Evolutionary conservation across 2,113 vertebrate genomes (phyloP).

Genomic region (Glareola pratincola): DNA sequence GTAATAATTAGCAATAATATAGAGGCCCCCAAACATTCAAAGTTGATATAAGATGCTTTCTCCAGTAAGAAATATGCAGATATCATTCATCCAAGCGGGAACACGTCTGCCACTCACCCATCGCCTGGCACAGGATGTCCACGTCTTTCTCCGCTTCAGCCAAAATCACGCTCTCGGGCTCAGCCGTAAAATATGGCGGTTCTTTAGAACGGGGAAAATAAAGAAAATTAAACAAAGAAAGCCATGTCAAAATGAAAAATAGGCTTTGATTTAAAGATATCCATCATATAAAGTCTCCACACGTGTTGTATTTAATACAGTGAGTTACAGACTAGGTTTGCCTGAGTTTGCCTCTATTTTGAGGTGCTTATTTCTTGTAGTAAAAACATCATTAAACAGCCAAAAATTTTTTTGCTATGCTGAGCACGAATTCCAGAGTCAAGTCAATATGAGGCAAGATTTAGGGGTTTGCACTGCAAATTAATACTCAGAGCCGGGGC

Average conservation of each 20-base stretch:
- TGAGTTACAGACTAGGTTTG: neutral
- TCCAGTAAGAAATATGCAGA: accelerated
- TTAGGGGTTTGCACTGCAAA: constrained; percentile 42
- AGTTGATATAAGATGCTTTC: neutral
- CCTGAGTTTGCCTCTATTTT: neutral
- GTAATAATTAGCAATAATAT: neutral
- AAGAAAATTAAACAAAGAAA: neutral
- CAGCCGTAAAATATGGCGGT: constrained; percentile 80
- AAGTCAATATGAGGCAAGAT: neutral
- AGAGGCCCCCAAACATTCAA: neutral
- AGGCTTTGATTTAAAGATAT: neutral
- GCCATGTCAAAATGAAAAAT: neutral
- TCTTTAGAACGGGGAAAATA: constrained; percentile 72
- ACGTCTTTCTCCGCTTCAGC: constrained; percentile 84
- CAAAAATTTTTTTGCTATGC: neutral
- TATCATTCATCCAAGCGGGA: accelerated
- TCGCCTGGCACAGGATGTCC: constrained; percentile 84
- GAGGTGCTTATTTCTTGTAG: neutral
- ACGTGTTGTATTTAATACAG: accelerated
- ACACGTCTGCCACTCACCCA: constrained; percentile 73
- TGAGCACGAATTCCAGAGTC: neutral
- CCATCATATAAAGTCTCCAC: neutral
- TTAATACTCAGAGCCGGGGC: constrained; percentile 28
- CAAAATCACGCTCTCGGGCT: constrained; percentile 78
- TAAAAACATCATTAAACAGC: neutral